These are phyloP conservation scores for Chromoteleia sp. DNA, from an alignment of 2,888 invertebrate genomes.

Conservation along the genomic window DNA sequence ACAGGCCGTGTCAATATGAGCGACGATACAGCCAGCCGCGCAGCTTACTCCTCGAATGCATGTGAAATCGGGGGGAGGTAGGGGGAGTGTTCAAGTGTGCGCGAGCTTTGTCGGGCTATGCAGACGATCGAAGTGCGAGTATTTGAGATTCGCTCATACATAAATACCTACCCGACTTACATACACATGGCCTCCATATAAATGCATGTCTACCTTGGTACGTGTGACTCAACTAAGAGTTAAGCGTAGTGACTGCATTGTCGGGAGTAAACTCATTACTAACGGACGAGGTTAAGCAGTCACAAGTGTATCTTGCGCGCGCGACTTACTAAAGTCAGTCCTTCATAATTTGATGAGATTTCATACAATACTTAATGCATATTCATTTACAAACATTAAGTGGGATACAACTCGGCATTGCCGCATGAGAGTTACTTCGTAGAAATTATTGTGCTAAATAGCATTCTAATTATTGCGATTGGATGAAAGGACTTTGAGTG, in stretches of 20 bases:
- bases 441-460: background rate
- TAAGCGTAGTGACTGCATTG: constrained; percentile 66
- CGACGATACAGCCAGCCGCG: constrained; percentile 23
- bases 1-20: constrained; percentile 42
- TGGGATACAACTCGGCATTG: background rate
- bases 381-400: constrained; percentile 56
- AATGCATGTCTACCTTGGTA: constrained; percentile 45
- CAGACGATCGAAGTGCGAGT: no score
- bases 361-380: constrained; percentile 56
- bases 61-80: constrained; percentile 18
- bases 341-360: constrained; percentile 60
- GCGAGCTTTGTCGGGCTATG: constrained; percentile 48
- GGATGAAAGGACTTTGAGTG: constrained; percentile 2
- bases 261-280: constrained; percentile 73
- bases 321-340: constrained; percentile 53
- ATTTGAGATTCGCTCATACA: constrained; percentile 49
- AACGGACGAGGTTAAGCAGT: constrained; percentile 71
- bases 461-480: constrained; percentile 26
- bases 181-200: constrained; percentile 17
- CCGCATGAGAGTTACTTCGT: constrained; percentile 1
- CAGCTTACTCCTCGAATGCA: constrained; percentile 51
- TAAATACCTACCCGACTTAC: constrained; percentile 39
- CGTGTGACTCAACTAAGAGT: constrained; percentile 44
- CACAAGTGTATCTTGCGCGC: constrained; percentile 68
- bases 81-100: constrained; percentile 34